Conservation (phyloP, 2,888 invertebrate genomes). For the Meandrusa payeni region DNA sequence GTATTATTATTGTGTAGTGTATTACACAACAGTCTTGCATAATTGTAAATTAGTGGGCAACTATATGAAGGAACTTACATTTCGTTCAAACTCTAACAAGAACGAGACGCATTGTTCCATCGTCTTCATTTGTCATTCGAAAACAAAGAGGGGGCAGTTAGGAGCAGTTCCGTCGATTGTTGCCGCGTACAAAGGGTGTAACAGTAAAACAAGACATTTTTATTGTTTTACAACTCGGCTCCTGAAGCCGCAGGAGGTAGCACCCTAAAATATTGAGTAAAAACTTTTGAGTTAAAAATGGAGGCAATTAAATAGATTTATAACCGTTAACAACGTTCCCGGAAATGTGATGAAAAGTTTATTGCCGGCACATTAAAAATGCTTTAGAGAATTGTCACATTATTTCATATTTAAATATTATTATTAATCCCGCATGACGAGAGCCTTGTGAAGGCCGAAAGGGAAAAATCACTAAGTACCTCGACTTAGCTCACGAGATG, state of each 20-base stretch:
- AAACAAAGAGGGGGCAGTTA: constrained; percentile 60
- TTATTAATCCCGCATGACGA: no score
- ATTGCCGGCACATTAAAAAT: no score
- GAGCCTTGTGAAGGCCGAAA: no score
- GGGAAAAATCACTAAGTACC: no score
- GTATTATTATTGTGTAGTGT: no score
- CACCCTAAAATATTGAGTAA: constrained; percentile 61
- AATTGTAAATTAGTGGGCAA: constrained; percentile 21
- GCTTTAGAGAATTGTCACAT: no score
- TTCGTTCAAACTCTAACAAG: constrained; percentile 19
- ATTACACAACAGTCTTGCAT: constrained; percentile 19
- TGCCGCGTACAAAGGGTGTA: constrained; percentile 50
- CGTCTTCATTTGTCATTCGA: constrained; percentile 61
- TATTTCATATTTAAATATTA: no score
- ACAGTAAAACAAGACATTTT: constrained; percentile 65
- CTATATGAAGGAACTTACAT: constrained; percentile 11
- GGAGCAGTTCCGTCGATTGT: constrained; percentile 58
- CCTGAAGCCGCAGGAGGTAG: constrained; percentile 73
- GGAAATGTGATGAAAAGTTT: constrained; percentile 48
- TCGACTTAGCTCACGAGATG: no score
- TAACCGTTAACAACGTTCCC: constrained; percentile 57
- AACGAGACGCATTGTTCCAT: constrained; percentile 49
- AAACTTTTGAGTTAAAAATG: constrained; percentile 52
- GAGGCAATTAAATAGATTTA: constrained; percentile 75
- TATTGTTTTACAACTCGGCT: constrained; percentile 73